These are phyloP conservation scores for Campodea augens DNA, from an alignment of 1,140 invertebrate species.

Conservation along the genomic window DNA sequence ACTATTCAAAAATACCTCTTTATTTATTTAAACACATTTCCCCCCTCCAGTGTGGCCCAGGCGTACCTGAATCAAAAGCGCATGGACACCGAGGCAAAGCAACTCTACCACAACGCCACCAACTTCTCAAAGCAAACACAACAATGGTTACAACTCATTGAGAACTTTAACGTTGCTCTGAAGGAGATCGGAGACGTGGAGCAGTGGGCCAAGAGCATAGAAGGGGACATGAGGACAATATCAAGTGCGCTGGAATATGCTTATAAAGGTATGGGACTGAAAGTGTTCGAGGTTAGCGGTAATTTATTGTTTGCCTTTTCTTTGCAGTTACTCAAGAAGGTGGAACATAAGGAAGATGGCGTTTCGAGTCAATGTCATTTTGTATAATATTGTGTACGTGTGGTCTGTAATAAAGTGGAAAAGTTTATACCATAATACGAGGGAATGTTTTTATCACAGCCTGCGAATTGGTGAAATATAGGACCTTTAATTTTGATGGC, in stretches of 20 bases:
- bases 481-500: too few species aligned
- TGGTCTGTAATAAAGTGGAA: too few species aligned
- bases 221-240: constrained; percentile 85
- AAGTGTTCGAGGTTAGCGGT: neutral
- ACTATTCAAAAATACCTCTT: constrained; percentile 3
- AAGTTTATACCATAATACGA: too few species aligned
- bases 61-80: constrained; percentile 96
- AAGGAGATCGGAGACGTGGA: constrained; percentile 98
- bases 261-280: constrained; percentile 64
- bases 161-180: constrained; percentile 83
- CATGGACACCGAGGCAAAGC: constrained; percentile 89
- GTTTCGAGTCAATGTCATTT: too few species aligned
- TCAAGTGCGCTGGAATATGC: constrained; percentile 84
- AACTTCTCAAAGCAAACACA: constrained; percentile 92
- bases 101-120: constrained; percentile 80
- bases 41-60: constrained; percentile 55
- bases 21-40: neutral
- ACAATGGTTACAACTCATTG: constrained; percentile 85
- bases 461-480: too few species aligned
- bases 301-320: neutral
- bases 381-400: too few species aligned
- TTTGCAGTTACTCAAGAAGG: constrained; percentile 10
- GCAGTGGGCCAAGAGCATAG: constrained; percentile 94
- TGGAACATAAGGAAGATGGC: too few species aligned
- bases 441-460: too few species aligned